These are phyloP conservation scores for Melitaea athalia DNA, from an alignment of 2,888 invertebrate species.

Conservation along the genomic window DNA sequence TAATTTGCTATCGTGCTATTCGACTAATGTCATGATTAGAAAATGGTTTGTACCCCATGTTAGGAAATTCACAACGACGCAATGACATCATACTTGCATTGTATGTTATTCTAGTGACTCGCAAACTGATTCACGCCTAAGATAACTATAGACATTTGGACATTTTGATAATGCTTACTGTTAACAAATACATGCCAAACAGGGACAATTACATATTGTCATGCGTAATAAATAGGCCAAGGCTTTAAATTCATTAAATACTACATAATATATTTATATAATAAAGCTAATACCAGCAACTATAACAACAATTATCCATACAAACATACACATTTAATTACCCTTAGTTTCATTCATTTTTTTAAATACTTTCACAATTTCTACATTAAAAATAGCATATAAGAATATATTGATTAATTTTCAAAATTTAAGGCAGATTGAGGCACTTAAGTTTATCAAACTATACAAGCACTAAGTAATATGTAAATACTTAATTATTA, in stretches of 20 bases:
- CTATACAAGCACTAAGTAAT: slow-evolving; percentile 52
- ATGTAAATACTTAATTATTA: slow-evolving; percentile 55
- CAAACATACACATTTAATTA: slow-evolving; percentile 46
- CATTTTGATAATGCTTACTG: slow-evolving; percentile 28
- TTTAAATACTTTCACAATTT: slow-evolving; percentile 44
- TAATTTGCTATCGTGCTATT: slow-evolving; percentile 26
- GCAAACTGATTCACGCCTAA: slow-evolving; percentile 26
- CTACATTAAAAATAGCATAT: slow-evolving; percentile 45
- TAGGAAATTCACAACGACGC: slow-evolving; percentile 17
- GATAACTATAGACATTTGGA: slow-evolving; percentile 27
- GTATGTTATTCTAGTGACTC: slow-evolving; percentile 30
- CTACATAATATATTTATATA: slow-evolving; percentile 49
- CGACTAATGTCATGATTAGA: slow-evolving; percentile 37
- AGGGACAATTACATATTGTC: slow-evolving; percentile 31
- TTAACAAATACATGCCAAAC: slow-evolving; percentile 22
- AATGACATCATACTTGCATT: slow-evolving; percentile 27
- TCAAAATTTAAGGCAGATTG: slow-evolving; percentile 64
- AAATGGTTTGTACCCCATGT: slow-evolving; percentile 35
- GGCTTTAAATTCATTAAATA: slow-evolving; percentile 45
- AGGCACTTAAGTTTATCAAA: slow-evolving; percentile 64
- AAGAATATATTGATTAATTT: slow-evolving; percentile 48
- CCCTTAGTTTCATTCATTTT: slow-evolving; percentile 38
- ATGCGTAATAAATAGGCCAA: slow-evolving; percentile 34
- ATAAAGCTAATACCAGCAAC: slow-evolving; percentile 72
- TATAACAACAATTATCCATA: slow-evolving; percentile 44